Evolutionary conservation across 2,113 vertebrate genomes (phyloP).

Genomic region (Rhombomys opimus): DNA sequence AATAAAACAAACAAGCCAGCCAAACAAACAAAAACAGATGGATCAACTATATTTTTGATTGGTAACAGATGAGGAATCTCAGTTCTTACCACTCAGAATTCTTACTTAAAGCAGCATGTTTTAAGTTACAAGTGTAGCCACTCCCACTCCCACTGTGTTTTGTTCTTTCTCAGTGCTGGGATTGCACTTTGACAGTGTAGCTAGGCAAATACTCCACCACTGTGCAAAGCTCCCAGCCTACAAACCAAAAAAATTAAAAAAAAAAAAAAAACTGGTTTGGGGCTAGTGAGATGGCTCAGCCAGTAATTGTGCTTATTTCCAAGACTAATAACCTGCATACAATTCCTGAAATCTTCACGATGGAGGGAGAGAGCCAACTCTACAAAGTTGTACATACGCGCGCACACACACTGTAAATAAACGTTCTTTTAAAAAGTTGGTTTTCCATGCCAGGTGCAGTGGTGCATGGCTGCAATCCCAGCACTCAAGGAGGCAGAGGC

Average conservation of each 20-base stretch:
- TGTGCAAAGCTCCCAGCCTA: neutral
- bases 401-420: too few relatives aligned
- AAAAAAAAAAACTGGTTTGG: neutral
- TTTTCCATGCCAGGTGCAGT: too few relatives aligned
- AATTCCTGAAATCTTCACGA: neutral
- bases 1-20: neutral
- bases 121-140: constrained; percentile 21
- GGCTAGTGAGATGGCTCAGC: neutral
- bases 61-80: neutral
- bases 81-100: neutral
- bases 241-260: neutral
- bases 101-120: constrained; percentile 19
- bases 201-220: neutral
- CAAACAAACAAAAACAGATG: neutral
- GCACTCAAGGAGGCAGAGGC: too few relatives aligned
- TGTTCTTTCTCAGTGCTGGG: neutral
- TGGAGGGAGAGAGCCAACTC: neutral
- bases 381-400: neutral
- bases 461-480: too few relatives aligned
- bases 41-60: neutral
- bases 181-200: neutral
- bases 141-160: neutral
- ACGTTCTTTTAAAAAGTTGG: too few relatives aligned
- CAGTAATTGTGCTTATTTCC: neutral
- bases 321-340: neutral